These are phyloP conservation scores for Pangasianodon gigas DNA, from an alignment of 2,113 vertebrate genomes.

Conservation along the genomic window DNA sequence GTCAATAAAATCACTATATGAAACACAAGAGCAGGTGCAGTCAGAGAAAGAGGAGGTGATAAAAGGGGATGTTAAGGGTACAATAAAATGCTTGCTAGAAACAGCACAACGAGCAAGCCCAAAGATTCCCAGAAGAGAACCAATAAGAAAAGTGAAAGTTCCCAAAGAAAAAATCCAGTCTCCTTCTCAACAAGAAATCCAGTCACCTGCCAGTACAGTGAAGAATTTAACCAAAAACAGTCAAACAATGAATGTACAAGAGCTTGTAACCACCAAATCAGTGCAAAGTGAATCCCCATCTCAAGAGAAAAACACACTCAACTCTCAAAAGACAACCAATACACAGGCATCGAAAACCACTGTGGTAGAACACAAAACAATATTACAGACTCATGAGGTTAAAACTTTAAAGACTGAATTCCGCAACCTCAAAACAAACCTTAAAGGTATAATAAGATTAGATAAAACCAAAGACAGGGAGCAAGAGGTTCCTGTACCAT, in stretches of 20 bases:
- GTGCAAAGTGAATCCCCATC: slow-evolving; percentile 46
- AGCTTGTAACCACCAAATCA: slow-evolving; percentile 64
- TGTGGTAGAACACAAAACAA: slow-evolving; percentile 71
- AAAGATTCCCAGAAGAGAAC: slow-evolving; percentile 64
- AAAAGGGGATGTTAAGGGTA: slow-evolving; percentile 75
- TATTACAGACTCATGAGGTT: slow-evolving; percentile 72
- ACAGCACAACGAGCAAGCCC: slow-evolving; percentile 73
- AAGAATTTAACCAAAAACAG: slow-evolving; percentile 63
- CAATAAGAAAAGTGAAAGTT: slow-evolving; percentile 72
- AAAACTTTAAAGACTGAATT: slow-evolving; percentile 76
- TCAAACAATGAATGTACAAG: slow-evolving; percentile 66
- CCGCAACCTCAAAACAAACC: slow-evolving; percentile 68
- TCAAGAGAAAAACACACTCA: slow-evolving; percentile 53
- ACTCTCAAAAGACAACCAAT: slow-evolving; percentile 51
- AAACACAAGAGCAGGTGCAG: slow-evolving; percentile 68
- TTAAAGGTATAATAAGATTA: slow-evolving; percentile 63
- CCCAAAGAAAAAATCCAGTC: slow-evolving; percentile 55
- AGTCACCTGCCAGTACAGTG: slow-evolving; percentile 57
- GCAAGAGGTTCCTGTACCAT: slow-evolving; percentile 66
- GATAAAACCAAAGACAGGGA: slow-evolving; percentile 67
- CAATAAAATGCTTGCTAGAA: slow-evolving; percentile 76
- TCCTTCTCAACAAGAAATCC: slow-evolving; percentile 50
- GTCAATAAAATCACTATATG: slow-evolving; percentile 72
- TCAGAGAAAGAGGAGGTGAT: slow-evolving; percentile 72
- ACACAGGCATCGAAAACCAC: slow-evolving; percentile 52